Evolutionary conservation across 2,888 invertebrate species (phyloP).

Genomic region (Phlogophora meticulosa): DNA sequence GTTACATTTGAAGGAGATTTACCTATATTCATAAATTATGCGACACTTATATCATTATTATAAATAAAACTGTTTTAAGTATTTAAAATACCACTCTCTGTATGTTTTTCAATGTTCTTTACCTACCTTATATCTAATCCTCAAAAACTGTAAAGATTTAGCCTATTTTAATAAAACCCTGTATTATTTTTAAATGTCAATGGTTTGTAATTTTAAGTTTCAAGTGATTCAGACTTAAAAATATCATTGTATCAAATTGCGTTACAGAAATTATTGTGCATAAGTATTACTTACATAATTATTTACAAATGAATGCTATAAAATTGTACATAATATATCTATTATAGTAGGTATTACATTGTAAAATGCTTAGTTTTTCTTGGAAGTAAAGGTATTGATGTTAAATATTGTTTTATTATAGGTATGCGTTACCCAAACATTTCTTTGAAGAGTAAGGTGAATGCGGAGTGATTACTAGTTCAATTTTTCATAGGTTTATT

Average conservation of each 20-base stretch:
- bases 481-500: too few species aligned
- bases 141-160: constrained; percentile 44
- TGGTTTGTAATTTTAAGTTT: constrained; percentile 49
- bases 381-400: constrained; percentile 86
- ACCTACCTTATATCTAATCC: constrained; percentile 32
- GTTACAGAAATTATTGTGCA: constrained; percentile 55
- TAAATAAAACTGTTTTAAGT: constrained; percentile 46
- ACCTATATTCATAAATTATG: constrained; percentile 29
- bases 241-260: constrained; percentile 44
- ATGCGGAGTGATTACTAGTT: too few species aligned
- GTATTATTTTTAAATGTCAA: constrained; percentile 28
- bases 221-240: constrained; percentile 40
- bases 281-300: constrained; percentile 62
- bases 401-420: constrained; percentile 67
- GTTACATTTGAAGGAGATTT: constrained; percentile 29
- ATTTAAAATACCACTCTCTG: constrained; percentile 36
- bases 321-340: constrained; percentile 72
- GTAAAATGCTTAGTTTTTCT: constrained; percentile 86
- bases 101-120: constrained; percentile 47
- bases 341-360: constrained; percentile 75
- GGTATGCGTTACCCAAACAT: background rate
- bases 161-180: constrained; percentile 30
- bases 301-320: constrained; percentile 66
- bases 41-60: constrained; percentile 38
- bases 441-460: too few species aligned